Conservation (phyloP, 2,113 vertebrate species). For the Chlamydotis undulata region DNA sequence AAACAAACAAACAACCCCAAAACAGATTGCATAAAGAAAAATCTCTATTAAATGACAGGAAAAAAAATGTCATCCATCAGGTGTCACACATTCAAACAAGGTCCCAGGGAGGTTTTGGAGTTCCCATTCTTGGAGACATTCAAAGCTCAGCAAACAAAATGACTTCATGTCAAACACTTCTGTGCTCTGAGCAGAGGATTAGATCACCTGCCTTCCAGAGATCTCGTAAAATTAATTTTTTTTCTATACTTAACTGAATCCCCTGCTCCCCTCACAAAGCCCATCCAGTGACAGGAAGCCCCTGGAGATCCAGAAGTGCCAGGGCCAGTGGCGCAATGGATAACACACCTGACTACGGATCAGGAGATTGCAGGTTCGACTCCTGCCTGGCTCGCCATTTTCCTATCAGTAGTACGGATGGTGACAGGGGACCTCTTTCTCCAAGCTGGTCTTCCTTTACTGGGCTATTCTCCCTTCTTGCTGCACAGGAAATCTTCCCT, state of each 20-base stretch:
- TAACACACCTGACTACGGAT: constrained; percentile 72
- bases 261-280: not conserved
- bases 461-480: not conserved
- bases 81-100: not conserved
- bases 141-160: not conserved
- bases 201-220: not conserved
- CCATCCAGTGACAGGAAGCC: not conserved
- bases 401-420: not conserved
- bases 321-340: constrained; percentile 74
- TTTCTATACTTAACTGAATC: not conserved
- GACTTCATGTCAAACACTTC: not conserved
- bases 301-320: rapidly evolving
- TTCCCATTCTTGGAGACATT: not conserved
- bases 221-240: not conserved
- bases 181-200: not conserved
- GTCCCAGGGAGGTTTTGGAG: not conserved
- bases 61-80: not conserved
- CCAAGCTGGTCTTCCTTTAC: not conserved
- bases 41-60: not conserved
- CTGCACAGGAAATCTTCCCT: not conserved
- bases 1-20: not conserved
- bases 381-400: constrained; percentile 73
- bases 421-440: not conserved
- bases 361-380: constrained; percentile 79
- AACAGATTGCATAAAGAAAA: not conserved